Evolutionary conservation across 35 echinoderm and acorn worm species (phyloP).

Genomic region (Ophioderma brevispina): DNA sequence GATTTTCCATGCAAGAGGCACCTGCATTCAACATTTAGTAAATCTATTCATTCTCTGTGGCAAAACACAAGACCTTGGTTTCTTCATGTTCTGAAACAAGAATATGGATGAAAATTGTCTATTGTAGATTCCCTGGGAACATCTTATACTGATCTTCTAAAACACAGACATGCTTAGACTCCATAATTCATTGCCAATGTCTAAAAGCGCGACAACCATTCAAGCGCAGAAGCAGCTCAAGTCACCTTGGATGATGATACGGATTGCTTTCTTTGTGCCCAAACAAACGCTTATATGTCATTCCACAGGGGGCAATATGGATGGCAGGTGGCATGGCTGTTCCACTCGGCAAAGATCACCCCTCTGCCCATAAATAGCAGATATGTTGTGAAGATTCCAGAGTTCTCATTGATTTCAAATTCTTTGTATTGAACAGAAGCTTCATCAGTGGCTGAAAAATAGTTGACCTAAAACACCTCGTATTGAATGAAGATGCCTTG

Average conservation of each 20-base stretch:
- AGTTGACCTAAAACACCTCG: slow-evolving; percentile 55
- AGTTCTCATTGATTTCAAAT: slow-evolving; percentile 68
- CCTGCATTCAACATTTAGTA: neutral
- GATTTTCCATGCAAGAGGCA: neutral
- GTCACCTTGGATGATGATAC: slow-evolving; percentile 77
- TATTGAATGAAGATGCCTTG: slow-evolving; percentile 58
- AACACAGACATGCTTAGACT: slow-evolving; percentile 53
- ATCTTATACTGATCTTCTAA: slow-evolving; percentile 69
- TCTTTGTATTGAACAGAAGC: slow-evolving; percentile 41
- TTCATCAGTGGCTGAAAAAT: slow-evolving; percentile 35
- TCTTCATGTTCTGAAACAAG: slow-evolving; percentile 57
- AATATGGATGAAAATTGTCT: slow-evolving; percentile 46
- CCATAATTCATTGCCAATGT: slow-evolving; percentile 46
- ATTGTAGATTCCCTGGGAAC: slow-evolving; percentile 76
- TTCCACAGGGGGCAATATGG: slow-evolving; percentile 87
- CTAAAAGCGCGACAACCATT: slow-evolving; percentile 47
- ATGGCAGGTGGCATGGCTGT: slow-evolving; percentile 91
- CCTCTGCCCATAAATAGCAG: slow-evolving; percentile 48
- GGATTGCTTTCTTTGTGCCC: slow-evolving; percentile 87
- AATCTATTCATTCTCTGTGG: neutral
- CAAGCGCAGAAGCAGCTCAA: neutral
- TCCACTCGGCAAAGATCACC: slow-evolving; percentile 85
- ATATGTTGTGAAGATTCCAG: slow-evolving; percentile 80
- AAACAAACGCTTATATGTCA: slow-evolving; percentile 74
- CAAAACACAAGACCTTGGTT: slow-evolving; percentile 60